Evolutionary conservation across 2,113 vertebrate genomes (phyloP).

Genomic region (Axis porcinus): DNA sequence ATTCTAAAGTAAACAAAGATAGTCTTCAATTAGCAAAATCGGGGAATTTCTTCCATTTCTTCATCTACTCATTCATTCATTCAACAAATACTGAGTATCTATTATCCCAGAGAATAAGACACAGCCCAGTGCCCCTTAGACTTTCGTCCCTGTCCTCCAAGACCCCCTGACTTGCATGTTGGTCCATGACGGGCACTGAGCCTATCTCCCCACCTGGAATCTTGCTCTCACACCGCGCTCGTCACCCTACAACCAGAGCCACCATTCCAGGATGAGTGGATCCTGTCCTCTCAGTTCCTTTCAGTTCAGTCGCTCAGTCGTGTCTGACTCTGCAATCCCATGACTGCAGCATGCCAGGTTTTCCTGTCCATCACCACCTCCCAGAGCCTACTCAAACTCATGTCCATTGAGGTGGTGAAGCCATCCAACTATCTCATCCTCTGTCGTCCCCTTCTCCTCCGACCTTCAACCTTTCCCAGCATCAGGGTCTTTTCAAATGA

Average conservation of each 20-base stretch:
- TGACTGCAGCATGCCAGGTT: background rate
- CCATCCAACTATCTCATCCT: background rate
- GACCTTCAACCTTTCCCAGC: background rate
- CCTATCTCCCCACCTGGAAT: background rate
- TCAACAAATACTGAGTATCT: background rate
- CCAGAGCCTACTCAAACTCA: background rate
- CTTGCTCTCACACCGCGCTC: fast-evolving
- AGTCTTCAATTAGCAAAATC: background rate
- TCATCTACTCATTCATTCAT: background rate
- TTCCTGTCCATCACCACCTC: background rate
- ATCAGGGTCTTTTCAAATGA: background rate
- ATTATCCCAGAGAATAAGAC: background rate
- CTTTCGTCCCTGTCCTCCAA: no score
- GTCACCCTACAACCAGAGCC: background rate
- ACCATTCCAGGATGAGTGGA: no score
- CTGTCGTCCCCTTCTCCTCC: background rate
- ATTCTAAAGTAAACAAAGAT: background rate
- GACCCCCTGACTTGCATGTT: fast-evolving
- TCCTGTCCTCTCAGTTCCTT: background rate
- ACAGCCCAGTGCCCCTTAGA: background rate
- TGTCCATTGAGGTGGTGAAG: background rate
- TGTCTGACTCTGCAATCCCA: background rate
- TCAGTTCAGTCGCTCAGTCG: background rate
- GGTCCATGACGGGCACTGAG: fast-evolving
- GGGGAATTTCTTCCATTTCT: background rate